phyloP scores from a whole-genome alignment of 2,113 vertebrate genomes.

The Urocynchramus pylzowi region DNA sequence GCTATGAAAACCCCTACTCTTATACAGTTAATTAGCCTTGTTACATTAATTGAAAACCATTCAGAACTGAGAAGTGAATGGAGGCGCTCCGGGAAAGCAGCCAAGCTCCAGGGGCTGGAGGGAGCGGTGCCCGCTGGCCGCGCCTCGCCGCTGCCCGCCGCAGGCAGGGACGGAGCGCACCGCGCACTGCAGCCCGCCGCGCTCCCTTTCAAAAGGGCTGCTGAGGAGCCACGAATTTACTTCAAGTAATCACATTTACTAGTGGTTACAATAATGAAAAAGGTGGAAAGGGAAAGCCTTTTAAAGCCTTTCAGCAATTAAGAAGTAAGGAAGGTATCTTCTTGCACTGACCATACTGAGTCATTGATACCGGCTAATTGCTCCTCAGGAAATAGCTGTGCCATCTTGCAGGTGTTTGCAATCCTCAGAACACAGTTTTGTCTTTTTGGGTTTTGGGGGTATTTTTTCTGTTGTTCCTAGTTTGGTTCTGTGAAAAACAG shows the following conservation, averaged over 20 bases:
- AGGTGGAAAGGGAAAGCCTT: neutral
- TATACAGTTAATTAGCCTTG: conserved; percentile 51
- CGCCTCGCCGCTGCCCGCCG: neutral
- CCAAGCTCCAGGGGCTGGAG: neutral
- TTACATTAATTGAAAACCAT: conserved; percentile 55
- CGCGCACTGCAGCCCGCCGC: neutral
- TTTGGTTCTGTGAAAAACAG: neutral
- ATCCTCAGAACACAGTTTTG: neutral
- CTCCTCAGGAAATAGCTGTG: neutral
- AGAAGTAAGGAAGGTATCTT: neutral
- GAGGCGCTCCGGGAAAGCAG: neutral
- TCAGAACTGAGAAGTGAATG: conserved; percentile 10
- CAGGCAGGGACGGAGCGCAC: neutral
- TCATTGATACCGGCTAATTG: neutral
- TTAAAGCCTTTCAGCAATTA: neutral
- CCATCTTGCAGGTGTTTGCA: neutral
- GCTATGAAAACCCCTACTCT: conserved; percentile 20
- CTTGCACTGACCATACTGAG: neutral
- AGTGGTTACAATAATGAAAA: neutral
- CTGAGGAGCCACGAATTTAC: neutral
- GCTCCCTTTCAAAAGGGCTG: neutral
- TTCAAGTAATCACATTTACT: neutral
- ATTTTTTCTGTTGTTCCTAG: neutral
- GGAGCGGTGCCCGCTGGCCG: neutral
- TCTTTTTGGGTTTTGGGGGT: neutral